A percentile compares a stretch with the other conserved stretches of the same genome.
Conservation (phyloP, 2,113 vertebrate species). For the Amia ocellicauda region DNA sequence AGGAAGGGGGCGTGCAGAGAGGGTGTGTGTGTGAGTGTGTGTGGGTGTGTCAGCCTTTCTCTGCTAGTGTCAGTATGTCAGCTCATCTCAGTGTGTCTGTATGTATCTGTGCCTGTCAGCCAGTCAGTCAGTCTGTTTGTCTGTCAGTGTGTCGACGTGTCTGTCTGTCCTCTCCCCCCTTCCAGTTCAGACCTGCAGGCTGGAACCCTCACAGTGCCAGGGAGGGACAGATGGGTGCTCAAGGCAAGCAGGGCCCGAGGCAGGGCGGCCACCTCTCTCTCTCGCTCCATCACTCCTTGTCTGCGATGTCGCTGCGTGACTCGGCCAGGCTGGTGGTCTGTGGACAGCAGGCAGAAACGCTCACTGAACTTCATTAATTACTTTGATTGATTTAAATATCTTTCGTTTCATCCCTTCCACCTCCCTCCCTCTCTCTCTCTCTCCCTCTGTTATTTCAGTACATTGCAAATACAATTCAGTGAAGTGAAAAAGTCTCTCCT, state of each 20-base stretch:
- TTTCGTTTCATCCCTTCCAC: too few relatives aligned
- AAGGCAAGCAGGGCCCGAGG: background rate
- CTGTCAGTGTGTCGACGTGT: background rate
- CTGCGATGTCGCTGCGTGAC: background rate
- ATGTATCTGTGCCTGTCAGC: background rate
- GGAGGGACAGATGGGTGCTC: background rate
- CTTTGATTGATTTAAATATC: too few relatives aligned
- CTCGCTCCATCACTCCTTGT: conserved; percentile 2
- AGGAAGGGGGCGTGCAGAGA: too few relatives aligned
- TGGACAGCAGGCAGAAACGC: background rate
- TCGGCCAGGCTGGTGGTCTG: conserved; percentile 23
- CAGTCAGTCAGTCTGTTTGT: background rate
- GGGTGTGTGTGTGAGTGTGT: too few relatives aligned
- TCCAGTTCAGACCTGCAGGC: background rate
- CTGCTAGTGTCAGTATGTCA: too few relatives aligned
- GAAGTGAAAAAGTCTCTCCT: background rate
- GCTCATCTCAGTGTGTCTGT: too few relatives aligned
- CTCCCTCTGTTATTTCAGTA: too few relatives aligned
- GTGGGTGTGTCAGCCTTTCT: too few relatives aligned
- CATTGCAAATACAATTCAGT: background rate
- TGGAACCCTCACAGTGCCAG: background rate
- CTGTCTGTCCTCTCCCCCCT: background rate
- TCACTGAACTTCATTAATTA: too few relatives aligned
- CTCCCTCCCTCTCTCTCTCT: too few relatives aligned
- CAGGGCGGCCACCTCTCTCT: too few relatives aligned